A percentile compares a stretch with the other conserved stretches of the same genome.
Evolutionary conservation across 2,113 vertebrate species (phyloP).

Genomic region (Aphyosemion australe): DNA sequence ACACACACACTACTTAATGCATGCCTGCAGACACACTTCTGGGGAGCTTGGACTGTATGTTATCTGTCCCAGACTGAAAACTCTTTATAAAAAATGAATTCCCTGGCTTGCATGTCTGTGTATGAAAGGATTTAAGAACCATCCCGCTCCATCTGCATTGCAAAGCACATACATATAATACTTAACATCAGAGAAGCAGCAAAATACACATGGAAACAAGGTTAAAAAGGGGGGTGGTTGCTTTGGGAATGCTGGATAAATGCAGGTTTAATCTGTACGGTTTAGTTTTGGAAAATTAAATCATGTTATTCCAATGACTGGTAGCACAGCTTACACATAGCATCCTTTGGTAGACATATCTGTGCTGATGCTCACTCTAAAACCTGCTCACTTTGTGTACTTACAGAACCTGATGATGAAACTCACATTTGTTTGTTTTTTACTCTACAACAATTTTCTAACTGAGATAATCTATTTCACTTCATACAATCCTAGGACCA

Average conservation of each 20-base stretch:
- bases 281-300: no score
- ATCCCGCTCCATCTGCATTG: conserved; percentile 61
- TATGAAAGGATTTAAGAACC: conserved; percentile 57
- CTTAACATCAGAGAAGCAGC: conserved; percentile 46
- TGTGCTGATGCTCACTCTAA: no score
- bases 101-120: conserved; percentile 39
- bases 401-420: no score
- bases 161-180: conserved; percentile 56
- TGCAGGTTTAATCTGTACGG: neutral
- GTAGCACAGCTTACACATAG: no score
- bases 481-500: no score
- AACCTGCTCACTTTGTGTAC: no score
- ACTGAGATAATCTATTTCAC: no score
- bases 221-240: conserved; percentile 11
- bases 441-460: no score
- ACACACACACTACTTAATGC: conserved; percentile 45
- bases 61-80: conserved; percentile 68
- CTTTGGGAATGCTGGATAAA: neutral
- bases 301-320: no score
- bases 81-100: conserved; percentile 62
- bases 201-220: neutral
- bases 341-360: no score
- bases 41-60: conserved; percentile 56
- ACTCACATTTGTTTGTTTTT: no score
- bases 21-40: conserved; percentile 69